Percentiles rank a stretch among this genome's conserved stretches.
phyloP scores from a whole-genome alignment of 2,797 vertebrate species.

The Xiphophorus birchmanni region DNA sequence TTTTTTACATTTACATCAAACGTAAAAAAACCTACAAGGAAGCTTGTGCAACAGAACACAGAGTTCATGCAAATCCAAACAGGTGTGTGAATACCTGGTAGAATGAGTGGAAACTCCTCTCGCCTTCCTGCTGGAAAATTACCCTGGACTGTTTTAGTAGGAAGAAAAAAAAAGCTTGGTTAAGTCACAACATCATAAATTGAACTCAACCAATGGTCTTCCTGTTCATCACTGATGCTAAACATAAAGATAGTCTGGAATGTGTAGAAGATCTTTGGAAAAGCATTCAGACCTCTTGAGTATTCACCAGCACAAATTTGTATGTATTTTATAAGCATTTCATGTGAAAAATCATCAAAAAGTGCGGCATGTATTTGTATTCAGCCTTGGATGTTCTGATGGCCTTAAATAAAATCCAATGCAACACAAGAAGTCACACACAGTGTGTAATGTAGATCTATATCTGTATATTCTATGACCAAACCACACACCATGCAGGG shows the following conservation, averaged over 20 bases:
- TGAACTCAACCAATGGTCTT: background rate
- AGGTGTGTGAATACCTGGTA: constrained; percentile 86
- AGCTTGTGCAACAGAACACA: background rate
- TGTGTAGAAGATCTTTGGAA: background rate
- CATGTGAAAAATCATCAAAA: background rate
- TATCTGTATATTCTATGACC: background rate
- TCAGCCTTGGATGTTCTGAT: background rate
- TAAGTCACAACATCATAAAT: background rate
- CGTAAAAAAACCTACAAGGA: background rate
- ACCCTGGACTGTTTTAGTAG: constrained; percentile 88
- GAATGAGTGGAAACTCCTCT: constrained; percentile 96
- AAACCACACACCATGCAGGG: background rate
- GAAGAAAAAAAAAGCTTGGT: background rate
- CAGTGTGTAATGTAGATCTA: background rate
- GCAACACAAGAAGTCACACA: background rate
- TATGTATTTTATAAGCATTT: background rate
- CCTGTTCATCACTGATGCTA: background rate
- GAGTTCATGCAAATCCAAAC: background rate
- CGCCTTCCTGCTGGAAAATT: constrained; percentile 95
- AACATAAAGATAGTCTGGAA: background rate
- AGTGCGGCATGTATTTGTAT: background rate
- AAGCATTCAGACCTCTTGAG: background rate
- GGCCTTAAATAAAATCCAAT: background rate
- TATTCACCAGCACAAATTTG: background rate
- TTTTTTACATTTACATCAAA: too few relatives aligned